phyloP scores from a whole-genome alignment of 2,113 vertebrate species.

The Petromus typicus region DNA sequence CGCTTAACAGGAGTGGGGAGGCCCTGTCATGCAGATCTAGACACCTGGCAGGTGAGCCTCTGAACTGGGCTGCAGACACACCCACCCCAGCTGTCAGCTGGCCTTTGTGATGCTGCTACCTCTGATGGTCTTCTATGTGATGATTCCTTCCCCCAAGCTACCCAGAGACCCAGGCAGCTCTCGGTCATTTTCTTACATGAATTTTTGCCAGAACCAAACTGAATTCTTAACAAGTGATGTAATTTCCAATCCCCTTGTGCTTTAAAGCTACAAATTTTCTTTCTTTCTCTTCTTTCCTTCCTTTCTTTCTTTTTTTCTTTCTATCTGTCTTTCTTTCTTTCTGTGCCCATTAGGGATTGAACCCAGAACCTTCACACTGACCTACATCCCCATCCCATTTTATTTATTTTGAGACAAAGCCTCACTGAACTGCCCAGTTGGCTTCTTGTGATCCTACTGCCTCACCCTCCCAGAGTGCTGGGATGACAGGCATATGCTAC shows the following conservation, averaged over 20 bases:
- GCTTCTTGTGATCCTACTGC: background rate
- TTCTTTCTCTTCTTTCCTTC: background rate
- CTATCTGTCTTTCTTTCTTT: background rate
- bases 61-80: background rate
- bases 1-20: background rate
- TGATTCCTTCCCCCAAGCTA: background rate
- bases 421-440: background rate
- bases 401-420: background rate
- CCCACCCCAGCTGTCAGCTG: background rate
- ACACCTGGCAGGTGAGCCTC: background rate
- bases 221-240: background rate
- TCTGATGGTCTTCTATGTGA: background rate
- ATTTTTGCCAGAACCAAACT: background rate
- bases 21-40: background rate
- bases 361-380: background rate
- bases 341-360: background rate
- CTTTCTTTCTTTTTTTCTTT: background rate
- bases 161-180: too few relatives aligned
- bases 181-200: background rate
- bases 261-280: background rate
- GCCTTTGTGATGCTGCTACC: background rate
- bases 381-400: background rate
- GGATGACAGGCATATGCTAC: background rate
- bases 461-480: background rate
- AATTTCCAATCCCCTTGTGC: background rate